Conservation (phyloP, 2,113 vertebrate genomes). For the Laticauda laticaudata region DNA sequence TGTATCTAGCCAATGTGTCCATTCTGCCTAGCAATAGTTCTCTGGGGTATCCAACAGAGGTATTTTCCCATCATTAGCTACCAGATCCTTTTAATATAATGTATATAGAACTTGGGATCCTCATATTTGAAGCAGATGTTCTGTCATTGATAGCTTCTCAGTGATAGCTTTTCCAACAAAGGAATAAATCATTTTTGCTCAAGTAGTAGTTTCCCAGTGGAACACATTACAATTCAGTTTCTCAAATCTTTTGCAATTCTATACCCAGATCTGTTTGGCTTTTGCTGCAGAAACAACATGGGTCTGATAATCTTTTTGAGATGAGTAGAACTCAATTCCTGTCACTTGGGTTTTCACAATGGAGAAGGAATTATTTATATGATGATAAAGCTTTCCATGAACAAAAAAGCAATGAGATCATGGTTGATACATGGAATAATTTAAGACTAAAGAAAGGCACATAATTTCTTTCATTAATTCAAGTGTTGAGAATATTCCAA, state of each 20-base stretch:
- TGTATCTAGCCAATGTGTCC: background rate
- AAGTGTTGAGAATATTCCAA: background rate
- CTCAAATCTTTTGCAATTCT: background rate
- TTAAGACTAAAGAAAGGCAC: background rate
- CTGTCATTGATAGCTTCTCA: background rate
- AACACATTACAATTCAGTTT: background rate
- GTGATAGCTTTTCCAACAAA: background rate
- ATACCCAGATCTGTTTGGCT: background rate
- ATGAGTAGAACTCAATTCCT: background rate
- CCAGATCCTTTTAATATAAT: background rate
- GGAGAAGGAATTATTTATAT: background rate
- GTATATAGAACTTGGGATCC: background rate
- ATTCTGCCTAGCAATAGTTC: background rate
- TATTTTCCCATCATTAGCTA: background rate
- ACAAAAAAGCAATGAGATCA: background rate
- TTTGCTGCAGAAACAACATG: background rate
- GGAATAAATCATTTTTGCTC: background rate
- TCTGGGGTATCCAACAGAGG: background rate
- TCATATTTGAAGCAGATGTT: background rate
- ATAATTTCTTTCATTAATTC: background rate
- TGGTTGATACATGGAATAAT: background rate
- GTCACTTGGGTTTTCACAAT: background rate
- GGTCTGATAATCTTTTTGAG: background rate
- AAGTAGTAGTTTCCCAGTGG: background rate
- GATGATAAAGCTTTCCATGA: background rate